phyloP scores from a whole-genome alignment of 1,140 invertebrate genomes.

The Sycophaga agraensis region DNA sequence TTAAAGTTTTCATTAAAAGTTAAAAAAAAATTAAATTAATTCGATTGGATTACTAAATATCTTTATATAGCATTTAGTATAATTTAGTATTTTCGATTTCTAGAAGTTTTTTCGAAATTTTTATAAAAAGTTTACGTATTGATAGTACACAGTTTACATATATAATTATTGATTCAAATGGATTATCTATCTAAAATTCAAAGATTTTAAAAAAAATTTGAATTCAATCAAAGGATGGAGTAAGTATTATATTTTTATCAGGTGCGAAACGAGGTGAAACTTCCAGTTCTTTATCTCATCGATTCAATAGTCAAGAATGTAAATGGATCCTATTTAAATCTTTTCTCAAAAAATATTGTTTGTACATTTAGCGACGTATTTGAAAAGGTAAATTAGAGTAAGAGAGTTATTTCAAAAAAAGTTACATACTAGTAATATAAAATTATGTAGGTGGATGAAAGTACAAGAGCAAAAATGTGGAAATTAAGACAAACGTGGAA shows the following conservation, averaged over 20 bases:
- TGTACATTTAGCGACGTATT: conserved; percentile 84
- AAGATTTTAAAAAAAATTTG: no score
- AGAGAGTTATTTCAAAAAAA: conserved; percentile 26
- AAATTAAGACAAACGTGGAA: conserved; percentile 95
- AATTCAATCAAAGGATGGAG: conserved; percentile 24
- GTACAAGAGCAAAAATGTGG: conserved; percentile 85
- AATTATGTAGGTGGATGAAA: conserved; percentile 84
- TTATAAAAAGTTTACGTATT: no score
- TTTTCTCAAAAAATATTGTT: conserved; percentile 88
- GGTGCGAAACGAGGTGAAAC: conserved; percentile 84
- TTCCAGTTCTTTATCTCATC: conserved; percentile 94
- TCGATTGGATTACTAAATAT: no score
- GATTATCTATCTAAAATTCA: background rate
- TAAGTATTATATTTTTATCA: conserved; percentile 57
- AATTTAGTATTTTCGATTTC: no score
- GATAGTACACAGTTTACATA: no score
- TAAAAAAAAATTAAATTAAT: no score
- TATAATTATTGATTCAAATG: background rate
- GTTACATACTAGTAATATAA: background rate
- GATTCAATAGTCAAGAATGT: conserved; percentile 99
- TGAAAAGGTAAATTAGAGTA: conserved; percentile 76
- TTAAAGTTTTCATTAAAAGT: conserved; percentile 10
- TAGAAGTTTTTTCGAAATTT: no score
- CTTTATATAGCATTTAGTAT: no score
- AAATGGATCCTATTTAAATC: conserved; percentile 76